Conservation (phyloP, 2,797 vertebrate genomes). For the Synanceia verrucosa region DNA sequence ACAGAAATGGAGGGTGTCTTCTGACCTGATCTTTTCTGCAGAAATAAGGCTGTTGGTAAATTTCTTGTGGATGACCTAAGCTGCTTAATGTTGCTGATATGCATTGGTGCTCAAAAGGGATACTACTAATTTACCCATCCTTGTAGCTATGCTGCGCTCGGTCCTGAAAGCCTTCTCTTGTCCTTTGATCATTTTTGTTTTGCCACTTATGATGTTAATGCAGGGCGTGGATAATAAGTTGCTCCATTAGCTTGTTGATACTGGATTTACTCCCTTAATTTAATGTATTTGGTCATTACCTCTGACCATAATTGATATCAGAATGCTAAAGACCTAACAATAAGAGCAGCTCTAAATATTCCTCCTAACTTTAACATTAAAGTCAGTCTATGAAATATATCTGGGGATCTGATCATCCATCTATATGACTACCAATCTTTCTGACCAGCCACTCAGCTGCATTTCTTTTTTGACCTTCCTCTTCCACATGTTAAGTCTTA, state of each 20-base stretch:
- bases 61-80: slow-evolving; percentile 4
- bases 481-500: slow-evolving; percentile 4
- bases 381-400: not conserved
- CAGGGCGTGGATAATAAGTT: not conserved
- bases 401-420: not conserved
- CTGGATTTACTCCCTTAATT: not conserved
- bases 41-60: slow-evolving; percentile 7
- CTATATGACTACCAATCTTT: not conserved
- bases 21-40: slow-evolving; percentile 28
- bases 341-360: not conserved
- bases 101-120: not conserved
- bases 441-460: not conserved
- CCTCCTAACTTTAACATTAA: not conserved
- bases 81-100: slow-evolving; percentile 1
- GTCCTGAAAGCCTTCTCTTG: not conserved
- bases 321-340: not conserved
- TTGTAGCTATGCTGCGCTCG: not conserved
- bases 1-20: slow-evolving; percentile 22
- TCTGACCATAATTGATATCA: not conserved
- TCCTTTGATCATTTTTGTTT: not conserved
- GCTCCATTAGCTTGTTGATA: slow-evolving; percentile 8
- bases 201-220: not conserved
- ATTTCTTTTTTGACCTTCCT: slow-evolving; percentile 5
- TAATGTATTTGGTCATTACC: not conserved
- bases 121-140: not conserved